Evolutionary conservation across 2,113 vertebrate genomes (phyloP).

Genomic region (Egretta garzetta): DNA sequence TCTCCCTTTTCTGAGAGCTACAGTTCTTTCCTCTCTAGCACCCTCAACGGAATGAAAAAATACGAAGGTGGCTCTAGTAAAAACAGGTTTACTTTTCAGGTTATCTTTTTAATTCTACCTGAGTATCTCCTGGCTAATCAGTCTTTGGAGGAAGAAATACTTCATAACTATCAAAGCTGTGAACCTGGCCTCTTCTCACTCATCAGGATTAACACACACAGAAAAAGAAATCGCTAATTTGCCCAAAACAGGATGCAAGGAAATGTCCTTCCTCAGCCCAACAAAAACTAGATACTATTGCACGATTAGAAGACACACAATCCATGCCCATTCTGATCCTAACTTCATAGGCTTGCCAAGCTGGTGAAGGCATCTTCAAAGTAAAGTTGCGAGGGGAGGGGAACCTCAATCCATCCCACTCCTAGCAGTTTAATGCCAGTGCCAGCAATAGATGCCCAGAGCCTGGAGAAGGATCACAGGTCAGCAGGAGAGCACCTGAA

Average conservation of each 20-base stretch:
- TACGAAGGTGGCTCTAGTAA: background rate
- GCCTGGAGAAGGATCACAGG: background rate
- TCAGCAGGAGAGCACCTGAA: background rate
- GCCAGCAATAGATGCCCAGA: background rate
- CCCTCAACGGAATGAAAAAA: background rate
- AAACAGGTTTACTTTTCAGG: background rate
- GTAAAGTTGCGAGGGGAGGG: background rate
- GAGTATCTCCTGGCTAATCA: background rate
- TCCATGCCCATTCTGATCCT: background rate
- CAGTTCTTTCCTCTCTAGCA: background rate
- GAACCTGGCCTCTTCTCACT: background rate
- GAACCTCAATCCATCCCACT: background rate
- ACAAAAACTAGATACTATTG: rapidly evolving
- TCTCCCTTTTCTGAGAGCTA: background rate
- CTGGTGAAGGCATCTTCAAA: background rate
- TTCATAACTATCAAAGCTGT: background rate
- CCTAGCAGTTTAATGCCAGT: background rate
- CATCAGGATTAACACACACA: background rate
- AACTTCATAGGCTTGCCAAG: background rate
- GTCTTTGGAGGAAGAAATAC: background rate
- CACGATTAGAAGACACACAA: background rate
- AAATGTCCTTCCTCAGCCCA: background rate
- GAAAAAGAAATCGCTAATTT: background rate
- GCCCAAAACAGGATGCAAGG: background rate
- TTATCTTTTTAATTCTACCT: background rate